Evolutionary conservation across 2,113 vertebrate species (phyloP), one percentile per base, ranked within the genome.

Genomic region (Nothocercus julius): DNA sequence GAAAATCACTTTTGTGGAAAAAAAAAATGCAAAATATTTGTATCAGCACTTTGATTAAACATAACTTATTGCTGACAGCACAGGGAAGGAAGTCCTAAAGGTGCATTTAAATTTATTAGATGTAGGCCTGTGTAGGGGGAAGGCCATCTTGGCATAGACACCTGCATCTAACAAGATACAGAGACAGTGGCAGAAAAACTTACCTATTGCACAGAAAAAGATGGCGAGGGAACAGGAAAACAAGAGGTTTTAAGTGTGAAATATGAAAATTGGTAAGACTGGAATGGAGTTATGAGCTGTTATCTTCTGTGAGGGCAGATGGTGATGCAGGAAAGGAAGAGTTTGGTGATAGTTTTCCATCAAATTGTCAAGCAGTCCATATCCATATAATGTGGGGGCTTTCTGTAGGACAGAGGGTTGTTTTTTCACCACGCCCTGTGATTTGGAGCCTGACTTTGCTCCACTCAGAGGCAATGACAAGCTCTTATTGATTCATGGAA

Each of bases 401-500:
- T 45, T 85, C 82, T 70, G 64, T 7, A 2, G 64, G 79, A 32
- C 28, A 32, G 61, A 56, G 32, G 19, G 61, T 75, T 64, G 34
- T 68, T 30, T 78, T 91, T 66, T 85, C 56, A 74, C 45, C 87
- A 40, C 36, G 9, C 56, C 24, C 51, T 0, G 0, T 53, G 47
- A 81, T 36, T 74, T 61, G 13, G 42, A 30, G 20, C 32, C 77
- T 85, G 69, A 68, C 62, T 93, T 82, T 47, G 66, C 80, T 93
- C 76, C 15, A 5, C 64, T 93, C 58, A 79, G 62, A 84, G 47
- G 73, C 68, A 94, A 76, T 81, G 82, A 86, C 69, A 92, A 66
- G 15, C 51, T 91, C 38, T 44, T 72, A 40, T 88, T 83, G 92
- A 96, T 95, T 90, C 56, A 90, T 86, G 87, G 92, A 66, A 94